These are phyloP conservation scores for Agrypnia vestita DNA, from an alignment of 1,140 invertebrate genomes.

Conservation along the genomic window DNA sequence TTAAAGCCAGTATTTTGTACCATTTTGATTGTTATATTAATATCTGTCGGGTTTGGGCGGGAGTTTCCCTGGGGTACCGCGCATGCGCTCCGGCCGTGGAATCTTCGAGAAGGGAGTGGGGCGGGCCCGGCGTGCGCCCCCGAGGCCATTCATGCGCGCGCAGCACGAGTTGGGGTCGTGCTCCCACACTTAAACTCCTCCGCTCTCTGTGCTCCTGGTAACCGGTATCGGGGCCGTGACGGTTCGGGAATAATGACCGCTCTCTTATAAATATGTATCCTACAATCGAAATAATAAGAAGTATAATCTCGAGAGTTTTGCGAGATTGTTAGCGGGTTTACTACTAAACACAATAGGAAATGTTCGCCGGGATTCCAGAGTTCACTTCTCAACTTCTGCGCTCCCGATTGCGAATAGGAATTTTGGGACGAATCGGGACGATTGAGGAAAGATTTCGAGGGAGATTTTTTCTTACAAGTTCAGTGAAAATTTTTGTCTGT, in stretches of 20 bases:
- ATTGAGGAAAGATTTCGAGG: slow-evolving; percentile 3
- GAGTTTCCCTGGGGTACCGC: background rate
- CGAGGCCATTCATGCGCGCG: slow-evolving; percentile 39
- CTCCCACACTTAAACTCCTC: slow-evolving; percentile 24
- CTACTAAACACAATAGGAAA: too few relatives aligned
- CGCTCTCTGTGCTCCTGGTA: background rate
- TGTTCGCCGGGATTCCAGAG: background rate
- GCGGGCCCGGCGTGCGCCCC: slow-evolving; percentile 28
- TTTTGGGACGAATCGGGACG: slow-evolving; percentile 27
- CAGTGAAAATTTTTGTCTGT: background rate
- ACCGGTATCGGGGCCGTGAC: background rate
- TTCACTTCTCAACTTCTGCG: slow-evolving; percentile 2
- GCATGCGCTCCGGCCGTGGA: background rate
- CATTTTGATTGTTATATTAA: too few relatives aligned
- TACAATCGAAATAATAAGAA: background rate
- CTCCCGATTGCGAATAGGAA: background rate
- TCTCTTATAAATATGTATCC: background rate
- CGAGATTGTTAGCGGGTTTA: background rate
- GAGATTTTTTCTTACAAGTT: background rate
- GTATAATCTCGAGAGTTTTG: too few relatives aligned
- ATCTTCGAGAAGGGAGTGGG: background rate
- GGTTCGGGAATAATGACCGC: background rate
- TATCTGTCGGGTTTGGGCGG: background rate
- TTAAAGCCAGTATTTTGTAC: too few relatives aligned
- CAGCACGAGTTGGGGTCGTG: slow-evolving; percentile 31